Evolutionary conservation across 37 sponge, comb jelly and placozoan genomes (phyloP).

Genomic region (Axinella damicornis): DNA sequence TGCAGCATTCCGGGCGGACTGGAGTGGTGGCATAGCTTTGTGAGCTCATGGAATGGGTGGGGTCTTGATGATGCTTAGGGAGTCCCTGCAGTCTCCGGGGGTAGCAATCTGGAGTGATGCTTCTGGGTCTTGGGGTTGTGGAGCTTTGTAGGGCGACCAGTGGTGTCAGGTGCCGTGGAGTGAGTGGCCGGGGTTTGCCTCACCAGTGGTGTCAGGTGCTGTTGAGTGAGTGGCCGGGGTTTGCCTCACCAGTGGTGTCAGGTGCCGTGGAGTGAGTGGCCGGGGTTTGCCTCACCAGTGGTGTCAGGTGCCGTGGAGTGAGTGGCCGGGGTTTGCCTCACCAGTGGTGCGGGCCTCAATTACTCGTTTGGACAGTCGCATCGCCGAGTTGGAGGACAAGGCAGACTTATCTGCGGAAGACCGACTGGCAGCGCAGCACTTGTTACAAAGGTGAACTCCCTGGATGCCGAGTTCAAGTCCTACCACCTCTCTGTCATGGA

Average conservation of each 20-base stretch:
- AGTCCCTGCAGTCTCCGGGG: background rate
- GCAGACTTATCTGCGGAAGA: too few species aligned
- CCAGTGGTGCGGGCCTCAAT: too few species aligned
- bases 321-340: too few species aligned
- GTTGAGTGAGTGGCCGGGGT: background rate
- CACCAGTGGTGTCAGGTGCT: background rate
- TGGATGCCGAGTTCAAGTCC: too few species aligned
- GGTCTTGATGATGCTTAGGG: conserved; percentile 3
- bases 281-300: background rate
- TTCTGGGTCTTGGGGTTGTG: conserved; percentile 27
- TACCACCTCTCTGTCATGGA: too few species aligned
- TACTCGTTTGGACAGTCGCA: too few species aligned
- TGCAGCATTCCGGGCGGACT: too few species aligned
- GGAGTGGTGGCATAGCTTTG: too few species aligned
- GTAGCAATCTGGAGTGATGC: conserved; percentile 12
- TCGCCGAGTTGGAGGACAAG: too few species aligned
- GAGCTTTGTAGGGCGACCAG: conserved; percentile 4
- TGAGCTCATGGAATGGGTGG: conserved; percentile 33
- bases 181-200: background rate
- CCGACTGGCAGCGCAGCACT: too few species aligned
- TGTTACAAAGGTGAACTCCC: too few species aligned
- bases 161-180: conserved; percentile 31
- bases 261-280: too few species aligned
- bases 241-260: background rate
- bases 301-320: background rate